Evolutionary conservation across 2,113 vertebrate genomes (phyloP).

Genomic region (Microcebus ravelobensis): DNA sequence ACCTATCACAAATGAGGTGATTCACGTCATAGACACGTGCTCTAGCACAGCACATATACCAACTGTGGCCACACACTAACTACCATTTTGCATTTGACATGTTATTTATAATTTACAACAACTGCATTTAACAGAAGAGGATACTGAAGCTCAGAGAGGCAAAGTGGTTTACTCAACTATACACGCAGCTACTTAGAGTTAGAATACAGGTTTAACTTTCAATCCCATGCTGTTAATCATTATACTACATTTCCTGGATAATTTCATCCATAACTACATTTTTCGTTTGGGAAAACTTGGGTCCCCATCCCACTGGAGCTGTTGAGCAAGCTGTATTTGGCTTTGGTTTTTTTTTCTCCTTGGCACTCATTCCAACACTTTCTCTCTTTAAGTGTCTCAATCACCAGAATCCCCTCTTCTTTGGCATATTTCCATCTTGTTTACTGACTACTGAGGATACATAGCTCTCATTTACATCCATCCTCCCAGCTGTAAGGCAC

Average conservation of each 20-base stretch:
- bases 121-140: neutral
- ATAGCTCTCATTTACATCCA: neutral
- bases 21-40: rapidly evolving
- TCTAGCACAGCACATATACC: neutral
- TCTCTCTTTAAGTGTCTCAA: neutral
- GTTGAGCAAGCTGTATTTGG: neutral
- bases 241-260: neutral
- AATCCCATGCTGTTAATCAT: neutral
- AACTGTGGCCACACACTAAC: neutral
- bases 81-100: neutral
- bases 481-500: neutral
- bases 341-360: neutral
- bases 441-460: neutral
- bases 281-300: neutral
- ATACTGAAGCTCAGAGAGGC: neutral
- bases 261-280: neutral
- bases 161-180: neutral
- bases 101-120: neutral
- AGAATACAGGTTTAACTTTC: neutral
- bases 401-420: neutral
- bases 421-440: neutral
- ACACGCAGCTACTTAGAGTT: neutral
- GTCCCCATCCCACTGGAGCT: neutral
- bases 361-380: neutral
- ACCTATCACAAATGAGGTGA: neutral